Evolutionary conservation across 2,888 invertebrate genomes (phyloP).

Genomic region (Drosophila parthenogenetica): DNA sequence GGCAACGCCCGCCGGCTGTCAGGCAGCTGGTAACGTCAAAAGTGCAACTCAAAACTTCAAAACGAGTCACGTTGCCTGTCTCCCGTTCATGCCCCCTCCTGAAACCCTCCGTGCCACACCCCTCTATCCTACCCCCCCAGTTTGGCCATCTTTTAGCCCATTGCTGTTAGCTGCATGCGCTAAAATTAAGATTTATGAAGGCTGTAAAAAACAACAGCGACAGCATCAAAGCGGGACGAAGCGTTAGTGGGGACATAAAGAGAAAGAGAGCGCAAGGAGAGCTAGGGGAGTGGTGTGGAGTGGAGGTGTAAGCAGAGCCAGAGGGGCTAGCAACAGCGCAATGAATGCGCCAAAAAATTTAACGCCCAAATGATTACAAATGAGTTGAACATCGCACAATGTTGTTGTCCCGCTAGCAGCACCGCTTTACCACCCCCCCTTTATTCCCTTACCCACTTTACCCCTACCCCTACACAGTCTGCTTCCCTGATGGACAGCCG

Average conservation of each 20-base stretch:
- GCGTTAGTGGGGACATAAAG: neutral
- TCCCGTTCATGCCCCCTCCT: neutral
- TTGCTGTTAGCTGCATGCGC: constrained; percentile 70
- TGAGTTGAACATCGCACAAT: constrained; percentile 66
- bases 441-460: neutral
- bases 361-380: constrained; percentile 81
- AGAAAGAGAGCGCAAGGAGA: neutral
- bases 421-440: neutral
- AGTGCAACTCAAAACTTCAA: constrained; percentile 80
- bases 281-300: neutral
- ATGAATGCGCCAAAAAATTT: constrained; percentile 78
- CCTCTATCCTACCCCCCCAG: neutral
- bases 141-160: constrained; percentile 55
- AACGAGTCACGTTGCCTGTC: constrained; percentile 73
- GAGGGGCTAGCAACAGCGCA: constrained; percentile 27
- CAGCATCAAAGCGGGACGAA: constrained; percentile 31
- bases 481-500: constrained; percentile 17
- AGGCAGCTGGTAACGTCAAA: constrained; percentile 76
- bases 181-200: constrained; percentile 82
- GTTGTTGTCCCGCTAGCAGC: constrained; percentile 42
- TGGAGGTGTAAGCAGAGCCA: too few species aligned
- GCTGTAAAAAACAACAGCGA: constrained; percentile 80
- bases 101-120: neutral
- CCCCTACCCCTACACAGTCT: neutral
- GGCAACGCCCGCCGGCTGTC: constrained; percentile 43